phyloP scores from a whole-genome alignment of 2,113 vertebrate genomes.

The Aythya baeri region DNA sequence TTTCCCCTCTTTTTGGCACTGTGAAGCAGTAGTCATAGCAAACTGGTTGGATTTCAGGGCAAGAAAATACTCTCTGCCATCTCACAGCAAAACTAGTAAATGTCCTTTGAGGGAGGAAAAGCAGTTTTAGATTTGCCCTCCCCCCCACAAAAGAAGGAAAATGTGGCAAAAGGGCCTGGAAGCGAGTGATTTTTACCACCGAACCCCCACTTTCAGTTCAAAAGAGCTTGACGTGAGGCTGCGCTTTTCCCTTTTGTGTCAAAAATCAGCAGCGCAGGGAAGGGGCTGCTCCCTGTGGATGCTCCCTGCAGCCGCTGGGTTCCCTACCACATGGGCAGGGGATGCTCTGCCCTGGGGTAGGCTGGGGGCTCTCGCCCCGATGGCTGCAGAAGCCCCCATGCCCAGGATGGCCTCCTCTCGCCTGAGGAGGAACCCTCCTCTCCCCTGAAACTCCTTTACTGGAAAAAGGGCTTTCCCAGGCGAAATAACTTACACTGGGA shows the following conservation, averaged over 20 bases:
- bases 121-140: background rate
- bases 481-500: background rate
- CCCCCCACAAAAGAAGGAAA: background rate
- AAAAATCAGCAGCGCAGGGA: accelerated
- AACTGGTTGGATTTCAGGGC: conserved; percentile 31
- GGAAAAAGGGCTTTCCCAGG: background rate
- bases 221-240: accelerated
- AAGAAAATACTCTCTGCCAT: conserved; percentile 53
- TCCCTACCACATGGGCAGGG: too few species aligned
- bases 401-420: background rate
- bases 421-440: background rate
- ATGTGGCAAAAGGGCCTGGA: background rate
- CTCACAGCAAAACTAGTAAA: conserved; percentile 32
- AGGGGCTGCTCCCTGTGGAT: background rate
- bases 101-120: background rate
- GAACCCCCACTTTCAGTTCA: background rate
- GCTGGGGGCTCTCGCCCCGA: accelerated
- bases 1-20: background rate
- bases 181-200: background rate
- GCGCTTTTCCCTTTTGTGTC: background rate
- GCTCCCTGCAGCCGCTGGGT: too few species aligned
- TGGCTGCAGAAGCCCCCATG: background rate
- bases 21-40: conserved; percentile 61
- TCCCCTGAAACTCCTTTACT: background rate
- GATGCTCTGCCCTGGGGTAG: background rate